Evolutionary conservation across 2,113 vertebrate genomes (phyloP), one percentile per base, ranked within the genome.

Genomic region (Myrmophylax atrothorax): DNA sequence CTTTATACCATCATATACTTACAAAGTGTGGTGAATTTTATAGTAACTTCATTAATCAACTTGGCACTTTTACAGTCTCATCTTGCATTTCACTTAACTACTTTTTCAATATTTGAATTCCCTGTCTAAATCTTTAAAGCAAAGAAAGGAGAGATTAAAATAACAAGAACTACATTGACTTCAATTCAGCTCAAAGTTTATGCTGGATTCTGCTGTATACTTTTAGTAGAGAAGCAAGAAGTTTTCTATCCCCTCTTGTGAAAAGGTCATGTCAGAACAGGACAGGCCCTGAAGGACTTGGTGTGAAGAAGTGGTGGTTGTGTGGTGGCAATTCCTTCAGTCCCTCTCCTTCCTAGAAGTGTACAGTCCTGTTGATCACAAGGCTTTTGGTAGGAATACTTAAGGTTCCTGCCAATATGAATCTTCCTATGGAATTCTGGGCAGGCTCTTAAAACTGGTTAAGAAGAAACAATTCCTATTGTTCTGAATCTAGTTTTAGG

Each of bases 61-160:
- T 81, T 94, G 92, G 68, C 75, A 84, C 63, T 81, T 95, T 69
- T 91, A 93, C 73, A 76, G 74, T 74, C 84, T 93, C 76, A 75
- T 42, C 69, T 96, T 78, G 74, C 73, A 29, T 81, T 87, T 69
- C 75, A 75, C 56, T 72, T 82, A 84, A 89, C 35, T 90, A 60
- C 44, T 91, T 87, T 85, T 90, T 73, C 4, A 94, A 75, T 93
- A 81, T 86, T 90, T 94, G n/a, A 89, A 94, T 97, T 93, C 69
- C 77, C 84, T 78, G 52, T 59, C 85, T 91, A 90, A 95, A 84
- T 93, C 81, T 47, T 63, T 85, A 83, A 86, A 93, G 58, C 52
- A 91, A 94, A 95, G 92, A 89, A 72, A 73, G 73, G 75, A 82
- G 58, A 69, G 77, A 93, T 94, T 86, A 86, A 94, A 94, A 85